These are phyloP conservation scores for Procambarus clarkii DNA, from an alignment of 1,140 invertebrate species.

Conservation along the genomic window DNA sequence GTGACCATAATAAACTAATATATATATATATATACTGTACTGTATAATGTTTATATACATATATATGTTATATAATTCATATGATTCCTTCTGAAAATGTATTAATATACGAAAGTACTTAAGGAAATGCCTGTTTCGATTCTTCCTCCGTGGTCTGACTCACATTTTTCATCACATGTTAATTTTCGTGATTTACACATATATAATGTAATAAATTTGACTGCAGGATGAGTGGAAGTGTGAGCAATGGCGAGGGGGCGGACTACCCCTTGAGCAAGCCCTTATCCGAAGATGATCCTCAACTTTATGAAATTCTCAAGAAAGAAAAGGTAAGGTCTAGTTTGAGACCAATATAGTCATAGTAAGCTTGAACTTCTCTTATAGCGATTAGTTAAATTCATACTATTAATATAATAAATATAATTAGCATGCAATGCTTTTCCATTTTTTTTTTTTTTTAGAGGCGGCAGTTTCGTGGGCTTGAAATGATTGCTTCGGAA, in stretches of 20 bases:
- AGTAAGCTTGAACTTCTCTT: neutral
- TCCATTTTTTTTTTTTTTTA: neutral
- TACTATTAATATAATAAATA: neutral
- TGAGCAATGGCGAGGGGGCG: neutral
- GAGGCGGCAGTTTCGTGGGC: slow-evolving; percentile 86
- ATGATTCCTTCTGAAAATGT: too few relatives aligned
- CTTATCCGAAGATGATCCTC: slow-evolving; percentile 83
- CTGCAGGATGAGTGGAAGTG: slow-evolving; percentile 12
- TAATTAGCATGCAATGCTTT: neutral
- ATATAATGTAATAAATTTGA: neutral
- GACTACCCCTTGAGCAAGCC: slow-evolving; percentile 69
- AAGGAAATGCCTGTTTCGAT: too few relatives aligned
- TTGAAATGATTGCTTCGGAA: slow-evolving; percentile 98
- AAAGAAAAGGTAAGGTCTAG: slow-evolving; percentile 84
- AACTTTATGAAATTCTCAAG: slow-evolving; percentile 88
- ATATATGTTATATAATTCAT: too few relatives aligned
- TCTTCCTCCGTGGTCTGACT: too few relatives aligned
- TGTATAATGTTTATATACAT: too few relatives aligned
- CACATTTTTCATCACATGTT: too few relatives aligned
- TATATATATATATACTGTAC: too few relatives aligned
- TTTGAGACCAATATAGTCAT: neutral
- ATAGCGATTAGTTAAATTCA: neutral
- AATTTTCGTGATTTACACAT: too few relatives aligned
- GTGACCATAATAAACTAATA: too few relatives aligned
- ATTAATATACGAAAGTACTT: too few relatives aligned